Evolutionary conservation across 2,113 vertebrate genomes (phyloP).

Genomic region (Myiozetetes cayanensis): DNA sequence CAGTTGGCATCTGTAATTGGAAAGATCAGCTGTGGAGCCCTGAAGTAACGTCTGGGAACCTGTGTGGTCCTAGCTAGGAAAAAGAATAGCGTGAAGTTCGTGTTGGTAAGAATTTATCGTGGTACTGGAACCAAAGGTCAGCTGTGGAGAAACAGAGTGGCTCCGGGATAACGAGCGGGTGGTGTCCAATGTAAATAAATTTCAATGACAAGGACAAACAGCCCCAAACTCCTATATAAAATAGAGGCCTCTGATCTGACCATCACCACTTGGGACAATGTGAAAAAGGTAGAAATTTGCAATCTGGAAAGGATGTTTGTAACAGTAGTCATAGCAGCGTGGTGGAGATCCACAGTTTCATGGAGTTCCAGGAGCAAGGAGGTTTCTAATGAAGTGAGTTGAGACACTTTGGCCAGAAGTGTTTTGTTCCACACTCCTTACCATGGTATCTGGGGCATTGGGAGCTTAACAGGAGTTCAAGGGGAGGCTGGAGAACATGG

Average conservation of each 20-base stretch:
- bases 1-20: background rate
- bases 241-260: background rate
- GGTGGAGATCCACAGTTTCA: fast-evolving
- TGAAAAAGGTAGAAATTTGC: background rate
- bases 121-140: background rate
- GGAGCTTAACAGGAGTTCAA: background rate
- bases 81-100: background rate
- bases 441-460: fast-evolving
- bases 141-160: background rate
- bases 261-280: background rate
- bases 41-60: background rate
- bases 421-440: background rate
- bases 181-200: background rate
- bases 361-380: background rate
- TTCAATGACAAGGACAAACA: background rate
- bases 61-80: background rate
- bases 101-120: background rate
- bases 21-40: background rate
- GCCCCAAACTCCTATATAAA: background rate
- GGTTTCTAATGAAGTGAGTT: background rate
- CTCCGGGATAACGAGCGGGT: background rate
- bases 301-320: background rate
- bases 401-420: background rate
- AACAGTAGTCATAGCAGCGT: fast-evolving
- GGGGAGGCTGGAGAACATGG: background rate